phyloP scores from a whole-genome alignment of 1,140 invertebrate species.

The Drosophila ficusphila region DNA sequence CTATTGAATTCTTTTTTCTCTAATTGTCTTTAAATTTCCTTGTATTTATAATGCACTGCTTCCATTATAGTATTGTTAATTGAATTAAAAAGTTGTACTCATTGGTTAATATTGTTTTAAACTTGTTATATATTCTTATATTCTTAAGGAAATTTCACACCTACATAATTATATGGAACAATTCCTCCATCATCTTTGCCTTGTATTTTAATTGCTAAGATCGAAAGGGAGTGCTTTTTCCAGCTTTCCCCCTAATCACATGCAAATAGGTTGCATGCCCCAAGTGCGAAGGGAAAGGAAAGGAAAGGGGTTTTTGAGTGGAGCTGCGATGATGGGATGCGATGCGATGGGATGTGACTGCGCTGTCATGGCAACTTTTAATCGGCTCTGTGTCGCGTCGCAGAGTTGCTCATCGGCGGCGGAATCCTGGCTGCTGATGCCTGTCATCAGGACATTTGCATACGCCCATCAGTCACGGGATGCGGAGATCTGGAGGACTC shows the following conservation, averaged over 20 bases:
- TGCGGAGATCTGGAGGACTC: slow-evolving; percentile 18
- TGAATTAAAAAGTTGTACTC: too few species aligned
- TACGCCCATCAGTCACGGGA: slow-evolving; percentile 70
- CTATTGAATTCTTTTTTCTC: too few species aligned
- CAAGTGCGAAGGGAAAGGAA: too few species aligned
- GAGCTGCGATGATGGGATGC: slow-evolving; percentile 19
- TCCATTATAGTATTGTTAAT: too few species aligned
- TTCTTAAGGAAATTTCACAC: too few species aligned
- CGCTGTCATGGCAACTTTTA: slow-evolving; percentile 79
- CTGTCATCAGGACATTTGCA: slow-evolving; percentile 76
- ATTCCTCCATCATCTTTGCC: too few species aligned
- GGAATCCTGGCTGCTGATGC: slow-evolving; percentile 37
- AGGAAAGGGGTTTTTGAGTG: slow-evolving; percentile 5
- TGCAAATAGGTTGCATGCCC: slow-evolving; percentile 21
- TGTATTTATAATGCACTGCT: too few species aligned
- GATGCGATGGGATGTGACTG: slow-evolving; percentile 40
- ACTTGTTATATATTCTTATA: too few species aligned
- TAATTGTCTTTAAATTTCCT: too few species aligned
- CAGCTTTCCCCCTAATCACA: slow-evolving; percentile 1
- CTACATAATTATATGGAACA: too few species aligned
- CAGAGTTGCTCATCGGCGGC: slow-evolving; percentile 48
- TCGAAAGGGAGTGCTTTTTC: neutral
- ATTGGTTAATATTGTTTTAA: too few species aligned
- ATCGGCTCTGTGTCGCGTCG: slow-evolving; percentile 71
- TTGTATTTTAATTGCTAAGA: neutral